Conservation (phyloP, 2,888 invertebrate species). For the Rhingia campestris region DNA sequence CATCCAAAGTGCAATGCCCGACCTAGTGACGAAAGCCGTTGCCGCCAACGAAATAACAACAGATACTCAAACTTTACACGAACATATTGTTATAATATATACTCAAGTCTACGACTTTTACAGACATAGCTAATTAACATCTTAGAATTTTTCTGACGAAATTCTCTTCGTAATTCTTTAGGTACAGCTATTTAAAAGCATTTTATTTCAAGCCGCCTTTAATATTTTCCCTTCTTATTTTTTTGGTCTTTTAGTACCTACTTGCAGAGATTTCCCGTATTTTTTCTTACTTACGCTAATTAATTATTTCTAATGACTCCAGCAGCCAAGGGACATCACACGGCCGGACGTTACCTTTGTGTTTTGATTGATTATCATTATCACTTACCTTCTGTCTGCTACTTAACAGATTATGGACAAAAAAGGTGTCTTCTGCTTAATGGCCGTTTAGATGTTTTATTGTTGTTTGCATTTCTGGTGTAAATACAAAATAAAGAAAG, state of each 20-base stretch:
- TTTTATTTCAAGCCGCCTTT: neutral
- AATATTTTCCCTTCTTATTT: neutral
- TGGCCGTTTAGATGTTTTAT: neutral
- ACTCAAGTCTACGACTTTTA: too few relatives aligned
- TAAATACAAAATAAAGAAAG: too few relatives aligned
- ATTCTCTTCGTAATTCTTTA: neutral
- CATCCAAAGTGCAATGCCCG: too few relatives aligned
- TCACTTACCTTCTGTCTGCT: conserved; percentile 1
- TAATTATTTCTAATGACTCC: conserved; percentile 11
- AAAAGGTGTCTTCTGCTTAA: conserved; percentile 6
- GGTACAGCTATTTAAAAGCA: neutral
- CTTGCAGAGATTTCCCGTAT: neutral
- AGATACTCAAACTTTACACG: too few relatives aligned
- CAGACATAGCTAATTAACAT: too few relatives aligned
- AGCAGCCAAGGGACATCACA: neutral
- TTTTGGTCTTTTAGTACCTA: too few relatives aligned
- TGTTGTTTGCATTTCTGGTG: too few relatives aligned
- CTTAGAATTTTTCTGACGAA: too few relatives aligned
- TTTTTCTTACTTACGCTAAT: neutral
- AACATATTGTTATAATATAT: too few relatives aligned
- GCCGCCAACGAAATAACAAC: too few relatives aligned
- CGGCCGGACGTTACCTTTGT: neutral
- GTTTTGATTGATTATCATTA: conserved; percentile 26
- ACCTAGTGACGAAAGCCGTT: too few relatives aligned
- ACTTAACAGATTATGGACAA: neutral